A percentile compares a stretch with the other conserved stretches of the same genome.
Evolutionary conservation across 53 echinoderm and acorn worm species (phyloP).

Genomic region (Patiria pectinifera): DNA sequence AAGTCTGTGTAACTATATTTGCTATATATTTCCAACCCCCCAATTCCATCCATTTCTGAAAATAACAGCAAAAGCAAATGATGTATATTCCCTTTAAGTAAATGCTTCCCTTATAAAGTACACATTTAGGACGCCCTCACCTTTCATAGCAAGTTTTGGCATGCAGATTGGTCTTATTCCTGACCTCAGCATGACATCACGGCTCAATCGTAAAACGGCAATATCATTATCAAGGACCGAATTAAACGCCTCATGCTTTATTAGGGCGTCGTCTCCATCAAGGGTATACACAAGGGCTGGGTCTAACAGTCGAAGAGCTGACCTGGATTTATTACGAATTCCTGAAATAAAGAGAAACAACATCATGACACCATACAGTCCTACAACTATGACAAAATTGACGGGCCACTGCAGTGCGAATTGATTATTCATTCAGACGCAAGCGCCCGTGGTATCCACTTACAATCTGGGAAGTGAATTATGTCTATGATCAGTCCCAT

Average conservation of each 20-base stretch:
- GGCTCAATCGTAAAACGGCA: constrained; percentile 13
- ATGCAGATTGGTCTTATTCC: constrained; percentile 30
- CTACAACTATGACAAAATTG: too few species aligned
- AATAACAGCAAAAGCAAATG: too few species aligned
- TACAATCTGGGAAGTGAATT: too few species aligned
- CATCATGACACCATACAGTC: too few species aligned
- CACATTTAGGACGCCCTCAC: neutral
- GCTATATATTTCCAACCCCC: too few species aligned
- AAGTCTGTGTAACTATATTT: too few species aligned
- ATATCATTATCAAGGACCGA: constrained; percentile 22
- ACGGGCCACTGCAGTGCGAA: too few species aligned
- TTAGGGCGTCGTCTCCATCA: constrained; percentile 5
- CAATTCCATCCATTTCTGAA: too few species aligned
- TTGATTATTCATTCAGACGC: too few species aligned
- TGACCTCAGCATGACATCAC: neutral
- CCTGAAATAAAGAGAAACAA: neutral
- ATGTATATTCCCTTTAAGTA: too few species aligned
- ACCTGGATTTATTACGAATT: constrained; percentile 2
- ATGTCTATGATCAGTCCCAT: too few species aligned
- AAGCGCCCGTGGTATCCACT: too few species aligned
- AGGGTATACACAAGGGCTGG: neutral
- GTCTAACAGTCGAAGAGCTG: neutral
- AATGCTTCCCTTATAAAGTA: neutral
- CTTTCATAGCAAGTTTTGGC: constrained; percentile 17
- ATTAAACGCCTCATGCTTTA: neutral